These are phyloP conservation scores for Perithous albicinctus DNA, from an alignment of 2,888 invertebrate species.

Conservation along the genomic window DNA sequence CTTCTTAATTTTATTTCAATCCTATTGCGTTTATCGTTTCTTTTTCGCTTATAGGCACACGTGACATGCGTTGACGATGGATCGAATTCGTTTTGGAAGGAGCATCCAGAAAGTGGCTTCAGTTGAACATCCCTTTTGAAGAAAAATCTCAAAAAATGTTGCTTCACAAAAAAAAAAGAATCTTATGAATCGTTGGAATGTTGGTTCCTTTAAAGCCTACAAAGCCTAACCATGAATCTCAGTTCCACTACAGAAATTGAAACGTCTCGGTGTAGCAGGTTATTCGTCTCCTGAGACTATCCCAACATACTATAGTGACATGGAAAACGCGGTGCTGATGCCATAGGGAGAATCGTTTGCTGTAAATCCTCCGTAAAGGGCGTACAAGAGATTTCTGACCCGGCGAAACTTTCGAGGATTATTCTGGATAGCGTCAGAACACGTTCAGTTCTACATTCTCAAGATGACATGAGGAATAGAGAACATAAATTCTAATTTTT, in stretches of 20 bases:
- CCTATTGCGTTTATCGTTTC: neutral
- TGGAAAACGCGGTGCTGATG: neutral
- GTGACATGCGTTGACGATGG: neutral
- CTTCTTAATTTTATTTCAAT: neutral
- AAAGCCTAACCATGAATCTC: conserved; percentile 9
- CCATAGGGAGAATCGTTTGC: neutral
- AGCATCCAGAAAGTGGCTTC: neutral
- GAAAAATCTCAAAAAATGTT: no score
- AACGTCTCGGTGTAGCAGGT: conserved; percentile 7
- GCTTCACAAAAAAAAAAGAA: neutral
- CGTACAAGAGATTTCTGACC: neutral
- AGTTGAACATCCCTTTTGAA: no score
- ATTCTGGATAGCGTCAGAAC: neutral
- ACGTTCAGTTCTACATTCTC: neutral
- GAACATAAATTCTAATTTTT: no score
- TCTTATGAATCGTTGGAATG: neutral
- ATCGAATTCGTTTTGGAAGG: neutral
- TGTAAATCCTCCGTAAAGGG: neutral
- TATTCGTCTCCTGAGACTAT: conserved; percentile 16
- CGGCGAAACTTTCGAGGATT: neutral
- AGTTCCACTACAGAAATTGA: conserved; percentile 1
- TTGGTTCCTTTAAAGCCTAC: neutral
- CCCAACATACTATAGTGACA: conserved; percentile 5
- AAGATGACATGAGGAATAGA: no score
- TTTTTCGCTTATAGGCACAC: neutral